Base-by-base conservation (phyloP, 2,113 vertebrate genomes). In the Blennius ocellaris region DNA sequence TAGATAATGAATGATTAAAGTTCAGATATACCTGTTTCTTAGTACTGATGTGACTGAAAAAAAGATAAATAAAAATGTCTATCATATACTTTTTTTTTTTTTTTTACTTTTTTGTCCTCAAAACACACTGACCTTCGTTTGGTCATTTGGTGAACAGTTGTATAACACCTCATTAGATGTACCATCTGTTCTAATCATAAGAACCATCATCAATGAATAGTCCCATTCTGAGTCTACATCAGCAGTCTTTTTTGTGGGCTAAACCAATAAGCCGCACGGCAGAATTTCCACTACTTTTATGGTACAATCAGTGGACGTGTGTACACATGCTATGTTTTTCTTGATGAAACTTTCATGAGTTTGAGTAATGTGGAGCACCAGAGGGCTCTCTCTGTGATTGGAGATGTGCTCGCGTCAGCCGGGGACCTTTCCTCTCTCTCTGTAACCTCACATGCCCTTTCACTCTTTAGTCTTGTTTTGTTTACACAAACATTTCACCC, bases 301-400 rank as follows among this genome's bases (percentile, higher is more conserved):
- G 8, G 11, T 11, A 9, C 12, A n/a, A 39, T 65, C 62, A 78
- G 55, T 75, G 11, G 67, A 54, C 52, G 44, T 8, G 43, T 67
- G 70, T 71, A 64, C 64, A 16, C 38, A 54, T 74, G 12, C 11
- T 72, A 43, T 79, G 55, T 70, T 80, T 80, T 50, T 16, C 67
- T 62, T 73, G 82, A 89, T 93, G 86, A 91, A 90, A 86, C 69
- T 87, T 90, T 90, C 59, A 89, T 90, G 76, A 71, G 72, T 62
- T 79, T 85, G 84, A 85, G 65, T 81, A 81, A 84, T 67, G 62
- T 73, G 78, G 61, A 70, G 54, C 49, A 40, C 67, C 57, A 66
- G 37, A 66, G 64, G 45, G 57, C 49, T 82, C 57, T 78, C 63
- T 62, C 51, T 62, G 49, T 60, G 68, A 80, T 52, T 64, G 1